Conservation (phyloP, 2,797 vertebrate genomes). For the Fringilla coelebs region DNA sequence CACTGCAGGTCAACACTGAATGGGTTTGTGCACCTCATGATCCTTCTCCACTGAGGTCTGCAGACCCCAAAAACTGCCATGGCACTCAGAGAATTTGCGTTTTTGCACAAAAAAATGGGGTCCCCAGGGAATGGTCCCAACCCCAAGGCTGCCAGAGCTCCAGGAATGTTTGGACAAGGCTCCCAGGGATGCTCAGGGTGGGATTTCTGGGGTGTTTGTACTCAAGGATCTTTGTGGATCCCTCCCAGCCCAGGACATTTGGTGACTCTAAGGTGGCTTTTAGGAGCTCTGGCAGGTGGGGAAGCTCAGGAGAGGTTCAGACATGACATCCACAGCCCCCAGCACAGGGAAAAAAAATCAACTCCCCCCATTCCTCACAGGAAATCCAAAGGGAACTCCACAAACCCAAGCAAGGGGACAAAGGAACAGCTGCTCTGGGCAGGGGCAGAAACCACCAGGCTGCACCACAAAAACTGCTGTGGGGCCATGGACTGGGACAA, state of each 20-base stretch:
- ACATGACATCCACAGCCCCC: background rate
- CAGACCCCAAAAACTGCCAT: fast-evolving
- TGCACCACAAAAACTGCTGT: background rate
- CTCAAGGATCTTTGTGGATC: background rate
- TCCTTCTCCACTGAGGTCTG: fast-evolving
- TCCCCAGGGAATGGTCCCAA: fast-evolving
- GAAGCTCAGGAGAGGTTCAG: background rate
- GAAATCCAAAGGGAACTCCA: background rate
- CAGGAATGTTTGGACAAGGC: fast-evolving
- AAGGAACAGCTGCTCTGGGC: fast-evolving
- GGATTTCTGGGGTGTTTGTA: background rate
- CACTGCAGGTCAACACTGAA: background rate
- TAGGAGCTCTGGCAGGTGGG: background rate
- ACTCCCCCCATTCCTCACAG: background rate
- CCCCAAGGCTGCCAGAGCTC: background rate
- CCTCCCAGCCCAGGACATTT: background rate
- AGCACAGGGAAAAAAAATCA: fast-evolving
- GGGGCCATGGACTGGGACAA: background rate
- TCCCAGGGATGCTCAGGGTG: background rate
- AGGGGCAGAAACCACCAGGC: background rate
- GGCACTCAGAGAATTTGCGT: fast-evolving
- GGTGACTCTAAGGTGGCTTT: background rate
- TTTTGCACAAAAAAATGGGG: fast-evolving
- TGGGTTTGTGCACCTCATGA: background rate
- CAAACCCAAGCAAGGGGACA: background rate